These are phyloP conservation scores for Plusia festucae DNA, from an alignment of 2,888 invertebrate species.

Conservation along the genomic window DNA sequence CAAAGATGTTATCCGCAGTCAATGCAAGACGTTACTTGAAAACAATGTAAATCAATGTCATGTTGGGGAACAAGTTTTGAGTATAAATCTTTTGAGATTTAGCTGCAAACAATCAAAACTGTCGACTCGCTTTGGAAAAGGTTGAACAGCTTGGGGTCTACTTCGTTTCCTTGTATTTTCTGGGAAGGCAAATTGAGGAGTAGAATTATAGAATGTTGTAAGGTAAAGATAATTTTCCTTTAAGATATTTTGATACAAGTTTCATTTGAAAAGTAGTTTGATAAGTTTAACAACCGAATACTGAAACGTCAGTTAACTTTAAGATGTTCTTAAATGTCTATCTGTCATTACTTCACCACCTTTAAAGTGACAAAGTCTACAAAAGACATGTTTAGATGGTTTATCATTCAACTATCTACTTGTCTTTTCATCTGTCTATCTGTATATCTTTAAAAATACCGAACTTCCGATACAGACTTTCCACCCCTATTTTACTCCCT, in stretches of 20 bases:
- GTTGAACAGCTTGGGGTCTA: constrained; percentile 8
- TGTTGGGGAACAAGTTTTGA: constrained; percentile 16
- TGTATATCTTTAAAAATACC: too few relatives aligned
- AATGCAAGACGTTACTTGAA: constrained; percentile 46
- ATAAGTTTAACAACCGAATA: too few relatives aligned
- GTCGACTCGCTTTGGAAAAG: not conserved
- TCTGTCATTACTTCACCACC: too few relatives aligned
- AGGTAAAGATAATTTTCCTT: not conserved
- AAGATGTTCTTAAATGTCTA: too few relatives aligned
- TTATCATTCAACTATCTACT: too few relatives aligned
- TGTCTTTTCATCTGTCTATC: too few relatives aligned
- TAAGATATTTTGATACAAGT: not conserved
- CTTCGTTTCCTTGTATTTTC: not conserved
- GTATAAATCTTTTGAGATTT: constrained; percentile 21
- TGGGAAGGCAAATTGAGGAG: not conserved
- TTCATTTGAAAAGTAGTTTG: too few relatives aligned
- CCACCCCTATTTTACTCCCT: too few relatives aligned
- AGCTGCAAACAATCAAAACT: constrained; percentile 11
- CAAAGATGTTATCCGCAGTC: constrained; percentile 39
- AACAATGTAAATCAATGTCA: constrained; percentile 70
- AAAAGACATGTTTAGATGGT: too few relatives aligned
- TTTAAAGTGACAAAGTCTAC: too few relatives aligned
- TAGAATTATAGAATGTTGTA: not conserved
- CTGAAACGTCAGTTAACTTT: too few relatives aligned
- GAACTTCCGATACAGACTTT: too few relatives aligned